A percentile compares a stretch with the other conserved stretches of the same genome.
Conservation (phyloP, 2,113 vertebrate genomes). For the Aplodontia rufa region DNA sequence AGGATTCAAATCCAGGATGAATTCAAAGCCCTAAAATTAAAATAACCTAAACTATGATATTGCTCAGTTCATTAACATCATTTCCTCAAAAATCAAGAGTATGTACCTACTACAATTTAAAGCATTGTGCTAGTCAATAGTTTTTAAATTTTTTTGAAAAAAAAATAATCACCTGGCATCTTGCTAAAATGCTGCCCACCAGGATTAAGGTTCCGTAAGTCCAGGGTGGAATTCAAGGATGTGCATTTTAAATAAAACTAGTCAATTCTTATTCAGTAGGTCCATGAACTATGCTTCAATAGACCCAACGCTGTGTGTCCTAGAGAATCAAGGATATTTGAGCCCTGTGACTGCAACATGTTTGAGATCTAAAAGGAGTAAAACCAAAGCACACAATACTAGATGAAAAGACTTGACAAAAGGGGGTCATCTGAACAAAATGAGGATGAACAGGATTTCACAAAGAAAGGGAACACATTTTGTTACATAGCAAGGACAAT, state of each 20-base stretch:
- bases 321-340: background rate
- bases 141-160: background rate
- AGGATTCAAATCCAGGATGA: background rate
- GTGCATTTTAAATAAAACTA: slow-evolving; percentile 10
- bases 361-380: background rate
- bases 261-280: background rate
- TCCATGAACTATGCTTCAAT: background rate
- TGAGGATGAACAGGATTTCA: background rate
- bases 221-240: background rate
- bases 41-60: background rate
- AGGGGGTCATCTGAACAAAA: background rate
- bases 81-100: background rate
- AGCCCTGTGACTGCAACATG: background rate
- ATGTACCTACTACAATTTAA: background rate
- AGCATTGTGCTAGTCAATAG: background rate
- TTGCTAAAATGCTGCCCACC: background rate
- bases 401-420: background rate
- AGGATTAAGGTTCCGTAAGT: background rate
- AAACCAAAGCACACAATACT: background rate
- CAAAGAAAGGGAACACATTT: background rate
- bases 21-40: slow-evolving; percentile 28
- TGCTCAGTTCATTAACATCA: background rate
- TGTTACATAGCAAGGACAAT: background rate
- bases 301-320: background rate
- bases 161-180: background rate